Percentiles rank a stretch among this genome's conserved stretches.
These are phyloP conservation scores for Pteria penguin DNA, from an alignment of 2,888 invertebrate genomes.

Conservation along the genomic window DNA sequence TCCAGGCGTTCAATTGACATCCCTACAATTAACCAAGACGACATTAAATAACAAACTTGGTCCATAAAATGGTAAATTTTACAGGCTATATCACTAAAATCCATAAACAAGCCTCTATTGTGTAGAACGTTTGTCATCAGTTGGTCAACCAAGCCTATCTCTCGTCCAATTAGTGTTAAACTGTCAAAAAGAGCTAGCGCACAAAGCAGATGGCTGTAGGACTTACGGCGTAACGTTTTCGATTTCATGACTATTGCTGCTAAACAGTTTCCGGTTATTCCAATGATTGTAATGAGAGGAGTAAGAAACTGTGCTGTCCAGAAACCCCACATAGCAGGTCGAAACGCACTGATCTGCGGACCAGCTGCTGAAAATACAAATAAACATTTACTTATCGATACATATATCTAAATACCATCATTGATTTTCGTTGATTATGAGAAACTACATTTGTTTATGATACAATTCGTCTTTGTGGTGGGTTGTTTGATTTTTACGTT, in stretches of 20 bases:
- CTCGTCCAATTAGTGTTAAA: slow-evolving; percentile 64
- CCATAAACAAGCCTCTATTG: slow-evolving; percentile 38
- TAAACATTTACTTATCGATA: too few species aligned
- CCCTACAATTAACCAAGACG: slow-evolving; percentile 77
- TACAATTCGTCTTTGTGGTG: too few species aligned
- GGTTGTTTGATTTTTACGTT: too few species aligned
- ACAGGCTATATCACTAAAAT: slow-evolving; percentile 67
- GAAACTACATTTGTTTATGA: too few species aligned
- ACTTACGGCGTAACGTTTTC: slow-evolving; percentile 69
- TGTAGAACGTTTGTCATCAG: slow-evolving; percentile 33
- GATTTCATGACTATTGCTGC: slow-evolving; percentile 75
- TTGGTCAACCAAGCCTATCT: slow-evolving; percentile 60
- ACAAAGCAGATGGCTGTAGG: slow-evolving; percentile 77
- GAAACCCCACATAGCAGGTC: slow-evolving; percentile 59
- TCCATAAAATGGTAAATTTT: slow-evolving; percentile 71
- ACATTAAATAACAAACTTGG: slow-evolving; percentile 73
- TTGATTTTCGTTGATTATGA: too few species aligned
- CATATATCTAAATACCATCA: too few species aligned
- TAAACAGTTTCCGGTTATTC: slow-evolving; percentile 75
- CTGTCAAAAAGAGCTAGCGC: slow-evolving; percentile 74
- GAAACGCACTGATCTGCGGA: too few species aligned
- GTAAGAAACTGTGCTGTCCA: slow-evolving; percentile 70
- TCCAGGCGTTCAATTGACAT: slow-evolving; percentile 75
- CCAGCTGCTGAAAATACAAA: too few species aligned
- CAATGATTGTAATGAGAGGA: slow-evolving; percentile 68